A percentile compares a stretch with the other conserved stretches of the same genome.
Evolutionary conservation across 1,140 invertebrate species (phyloP).

Genomic region (Zaprionus kolodkinae): DNA sequence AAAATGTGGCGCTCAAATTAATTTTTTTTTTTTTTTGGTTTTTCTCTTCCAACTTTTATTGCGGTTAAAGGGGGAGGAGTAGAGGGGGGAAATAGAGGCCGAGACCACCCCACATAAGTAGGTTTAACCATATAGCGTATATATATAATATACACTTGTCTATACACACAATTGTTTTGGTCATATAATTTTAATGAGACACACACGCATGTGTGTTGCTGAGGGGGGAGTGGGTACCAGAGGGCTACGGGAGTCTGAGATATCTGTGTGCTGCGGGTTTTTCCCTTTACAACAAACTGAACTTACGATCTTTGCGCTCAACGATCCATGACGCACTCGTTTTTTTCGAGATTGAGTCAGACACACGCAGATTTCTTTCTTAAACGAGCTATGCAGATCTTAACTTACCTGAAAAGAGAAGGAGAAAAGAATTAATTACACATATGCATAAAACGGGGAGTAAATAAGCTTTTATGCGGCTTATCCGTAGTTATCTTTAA

Average conservation of each 20-base stretch:
- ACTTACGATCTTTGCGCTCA: conserved; percentile 63
- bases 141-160: neutral
- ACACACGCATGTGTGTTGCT: conserved; percentile 43
- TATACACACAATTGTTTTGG: conserved; percentile 2
- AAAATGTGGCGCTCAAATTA: conserved; percentile 76
- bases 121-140: conserved; percentile 10
- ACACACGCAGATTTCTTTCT: conserved; percentile 21
- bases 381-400: conserved; percentile 33
- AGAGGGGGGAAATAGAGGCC: neutral
- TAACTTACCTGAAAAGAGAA: conserved; percentile 66
- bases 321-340: conserved; percentile 58
- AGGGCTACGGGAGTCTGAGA: conserved; percentile 2
- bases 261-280: conserved; percentile 23
- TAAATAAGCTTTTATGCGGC: neutral
- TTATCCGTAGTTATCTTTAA: neutral
- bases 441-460: neutral
- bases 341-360: neutral
- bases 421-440: conserved; percentile 18
- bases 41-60: conserved; percentile 60
- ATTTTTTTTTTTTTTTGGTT: conserved; percentile 24
- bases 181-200: conserved; percentile 70
- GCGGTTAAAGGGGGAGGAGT: conserved; percentile 48
- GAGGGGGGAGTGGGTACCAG: neutral
- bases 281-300: conserved; percentile 40
- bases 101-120: conserved; percentile 2